Base-by-base conservation (phyloP, 2,113 vertebrate species). In the Spizaetus ornatus region DNA sequence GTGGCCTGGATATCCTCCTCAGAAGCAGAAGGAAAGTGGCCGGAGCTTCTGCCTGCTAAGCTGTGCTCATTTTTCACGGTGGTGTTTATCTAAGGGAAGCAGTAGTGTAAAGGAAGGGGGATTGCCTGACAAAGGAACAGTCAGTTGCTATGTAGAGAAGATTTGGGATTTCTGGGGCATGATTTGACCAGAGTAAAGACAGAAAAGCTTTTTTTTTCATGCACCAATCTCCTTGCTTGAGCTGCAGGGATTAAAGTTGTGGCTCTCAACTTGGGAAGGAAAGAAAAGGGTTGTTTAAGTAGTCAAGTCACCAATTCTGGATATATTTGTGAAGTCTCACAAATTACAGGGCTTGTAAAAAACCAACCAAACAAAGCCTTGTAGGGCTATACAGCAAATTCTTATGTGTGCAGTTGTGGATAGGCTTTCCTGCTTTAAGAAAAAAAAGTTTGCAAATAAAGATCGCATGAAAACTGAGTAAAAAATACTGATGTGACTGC, bases 41-140 rank as follows among this genome's bases (percentile, higher is more conserved):
- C 62, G 1, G 1, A 48, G 67, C n/a, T 55, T 53, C 40, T 55
- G n/a, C n/a, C 40, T 31, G 32, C 31, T 55, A 14, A 55, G 36
- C 31, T 67, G 40, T 29, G 40, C 43, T 61, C 12, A 0, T 32
- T 3, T 42, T 55, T 47, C 21, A 12, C 3, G 0, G 20, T 8
- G 20, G 25, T 56, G 48, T 25, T 58, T 70, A 17, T 22, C 16
- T 21, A 34, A 65, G 17, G 43, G 34, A 65, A 52, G 58, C 14
- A 32, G 29, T 47, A 31, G 7, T 43, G 36, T 25, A 17, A 73
- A 61, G 66, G 40, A 74, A 82, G n/a, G 22, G 43, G 36, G 7
- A 47, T 74, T 52, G 17, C 71, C 59, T 74, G 45, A 26, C 61
- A 34, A 40, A 59, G 58, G n/a, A 76, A 18, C 10, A 27, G 11